phyloP scores from a whole-genome alignment of 1,140 invertebrate genomes.

The Macrocentrus cingulum region DNA sequence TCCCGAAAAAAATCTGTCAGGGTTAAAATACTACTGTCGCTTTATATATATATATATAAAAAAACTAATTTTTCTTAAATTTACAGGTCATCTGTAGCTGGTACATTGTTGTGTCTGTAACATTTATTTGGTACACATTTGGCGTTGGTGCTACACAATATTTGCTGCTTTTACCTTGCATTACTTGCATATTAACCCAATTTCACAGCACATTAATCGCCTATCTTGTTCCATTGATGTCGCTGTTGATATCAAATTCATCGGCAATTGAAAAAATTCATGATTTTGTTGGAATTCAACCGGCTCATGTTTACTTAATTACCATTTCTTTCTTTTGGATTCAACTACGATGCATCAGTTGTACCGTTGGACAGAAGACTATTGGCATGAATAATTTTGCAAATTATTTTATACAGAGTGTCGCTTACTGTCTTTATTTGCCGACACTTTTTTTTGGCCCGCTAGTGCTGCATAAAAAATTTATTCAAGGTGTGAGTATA shows the following conservation, averaged over 20 bases:
- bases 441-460: slow-evolving; percentile 79
- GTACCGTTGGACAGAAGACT: slow-evolving; percentile 57
- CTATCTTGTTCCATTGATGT: slow-evolving; percentile 48
- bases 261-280: slow-evolving; percentile 29
- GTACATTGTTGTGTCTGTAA: slow-evolving; percentile 42
- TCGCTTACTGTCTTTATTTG: slow-evolving; percentile 79
- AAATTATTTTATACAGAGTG: slow-evolving; percentile 54
- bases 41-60: background rate
- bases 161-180: slow-evolving; percentile 45
- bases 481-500: slow-evolving; percentile 59
- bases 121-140: slow-evolving; percentile 42
- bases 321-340: slow-evolving; percentile 60
- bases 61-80: slow-evolving; percentile 4
- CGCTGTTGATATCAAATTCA: slow-evolving; percentile 34
- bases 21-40: background rate
- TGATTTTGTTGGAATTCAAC: slow-evolving; percentile 36
- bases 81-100: slow-evolving; percentile 45
- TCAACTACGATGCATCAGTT: slow-evolving; percentile 61
- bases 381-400: no score
- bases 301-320: slow-evolving; percentile 51
- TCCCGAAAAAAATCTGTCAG: slow-evolving; percentile 1
- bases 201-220: slow-evolving; percentile 40
- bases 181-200: slow-evolving; percentile 47
- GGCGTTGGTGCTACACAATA: slow-evolving; percentile 44
- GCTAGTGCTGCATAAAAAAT: slow-evolving; percentile 73